Evolutionary conservation across 1,140 invertebrate species (phyloP).

Genomic region (Bombus haemorrhoidalis): DNA sequence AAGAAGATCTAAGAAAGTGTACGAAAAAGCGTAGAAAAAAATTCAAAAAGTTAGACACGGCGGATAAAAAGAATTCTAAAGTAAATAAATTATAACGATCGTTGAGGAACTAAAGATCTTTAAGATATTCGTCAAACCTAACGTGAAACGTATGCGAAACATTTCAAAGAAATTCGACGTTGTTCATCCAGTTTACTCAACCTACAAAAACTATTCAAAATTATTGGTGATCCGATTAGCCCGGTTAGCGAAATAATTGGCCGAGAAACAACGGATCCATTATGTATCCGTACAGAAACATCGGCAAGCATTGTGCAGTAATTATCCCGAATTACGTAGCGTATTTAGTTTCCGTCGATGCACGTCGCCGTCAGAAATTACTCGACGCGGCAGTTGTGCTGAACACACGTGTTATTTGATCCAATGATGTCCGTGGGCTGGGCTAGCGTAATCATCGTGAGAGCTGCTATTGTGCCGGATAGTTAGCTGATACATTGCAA

Average conservation of each 20-base stretch:
- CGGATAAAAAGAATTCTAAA: not conserved
- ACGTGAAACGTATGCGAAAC: not conserved
- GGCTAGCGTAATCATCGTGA: constrained; percentile 30
- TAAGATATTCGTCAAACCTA: no score
- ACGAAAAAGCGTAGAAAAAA: no score
- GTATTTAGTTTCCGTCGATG: constrained; percentile 22
- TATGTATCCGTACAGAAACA: not conserved
- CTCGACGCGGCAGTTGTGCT: constrained; percentile 7
- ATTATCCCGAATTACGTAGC: not conserved
- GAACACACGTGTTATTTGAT: constrained; percentile 39
- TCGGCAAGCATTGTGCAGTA: not conserved
- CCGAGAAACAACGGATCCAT: not conserved
- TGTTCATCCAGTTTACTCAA: not conserved
- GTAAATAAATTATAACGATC: no score
- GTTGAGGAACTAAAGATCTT: no score
- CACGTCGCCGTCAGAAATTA: constrained; percentile 26
- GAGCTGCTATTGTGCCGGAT: constrained; percentile 31
- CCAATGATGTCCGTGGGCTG: constrained; percentile 15
- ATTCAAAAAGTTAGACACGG: not conserved
- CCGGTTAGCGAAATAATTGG: not conserved
- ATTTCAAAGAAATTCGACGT: not conserved
- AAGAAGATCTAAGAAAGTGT: no score
- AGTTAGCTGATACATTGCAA: constrained; percentile 30
- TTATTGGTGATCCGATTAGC: not conserved
- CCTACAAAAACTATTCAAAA: not conserved